phyloP scores from a whole-genome alignment of 2,888 invertebrate genomes.

The Meliscaeva auricollis region DNA sequence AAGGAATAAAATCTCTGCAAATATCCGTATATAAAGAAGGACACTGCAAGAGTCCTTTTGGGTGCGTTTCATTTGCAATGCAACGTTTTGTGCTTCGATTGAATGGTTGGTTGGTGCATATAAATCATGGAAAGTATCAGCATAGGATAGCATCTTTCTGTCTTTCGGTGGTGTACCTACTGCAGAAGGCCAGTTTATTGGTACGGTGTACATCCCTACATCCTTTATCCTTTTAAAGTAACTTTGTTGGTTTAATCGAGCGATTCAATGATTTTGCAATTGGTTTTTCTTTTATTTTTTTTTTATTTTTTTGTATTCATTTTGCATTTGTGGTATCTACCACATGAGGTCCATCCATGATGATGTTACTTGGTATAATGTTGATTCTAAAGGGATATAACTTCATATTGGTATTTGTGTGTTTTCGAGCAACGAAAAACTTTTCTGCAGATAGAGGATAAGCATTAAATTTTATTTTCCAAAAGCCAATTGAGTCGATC shows the following conservation, averaged over 20 bases:
- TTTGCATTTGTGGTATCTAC: background rate
- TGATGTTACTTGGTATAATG: background rate
- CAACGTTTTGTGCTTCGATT: conserved; percentile 38
- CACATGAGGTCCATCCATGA: background rate
- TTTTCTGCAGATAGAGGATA: background rate
- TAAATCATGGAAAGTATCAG: conserved; percentile 57
- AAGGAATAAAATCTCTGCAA: conserved; percentile 34
- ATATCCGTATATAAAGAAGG: conserved; percentile 34
- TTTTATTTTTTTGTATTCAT: background rate
- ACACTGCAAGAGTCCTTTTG: conserved; percentile 13
- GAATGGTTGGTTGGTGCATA: conserved; percentile 30
- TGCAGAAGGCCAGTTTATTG: conserved; percentile 5
- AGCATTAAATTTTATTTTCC: background rate
- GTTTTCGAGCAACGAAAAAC: background rate
- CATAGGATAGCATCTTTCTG: conserved; percentile 25
- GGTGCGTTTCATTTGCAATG: conserved; percentile 36
- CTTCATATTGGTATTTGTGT: background rate
- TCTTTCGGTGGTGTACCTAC: background rate
- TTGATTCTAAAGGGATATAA: conserved; percentile 6
- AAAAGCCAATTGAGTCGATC: conserved; percentile 9
- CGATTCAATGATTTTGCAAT: conserved; percentile 55
- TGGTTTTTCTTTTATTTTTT: background rate
- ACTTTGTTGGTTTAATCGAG: conserved; percentile 60
- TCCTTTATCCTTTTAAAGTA: conserved; percentile 25
- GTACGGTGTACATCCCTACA: background rate